These are phyloP conservation scores for Hydropsyche betteni DNA, from an alignment of 2,888 invertebrate genomes.

Conservation along the genomic window DNA sequence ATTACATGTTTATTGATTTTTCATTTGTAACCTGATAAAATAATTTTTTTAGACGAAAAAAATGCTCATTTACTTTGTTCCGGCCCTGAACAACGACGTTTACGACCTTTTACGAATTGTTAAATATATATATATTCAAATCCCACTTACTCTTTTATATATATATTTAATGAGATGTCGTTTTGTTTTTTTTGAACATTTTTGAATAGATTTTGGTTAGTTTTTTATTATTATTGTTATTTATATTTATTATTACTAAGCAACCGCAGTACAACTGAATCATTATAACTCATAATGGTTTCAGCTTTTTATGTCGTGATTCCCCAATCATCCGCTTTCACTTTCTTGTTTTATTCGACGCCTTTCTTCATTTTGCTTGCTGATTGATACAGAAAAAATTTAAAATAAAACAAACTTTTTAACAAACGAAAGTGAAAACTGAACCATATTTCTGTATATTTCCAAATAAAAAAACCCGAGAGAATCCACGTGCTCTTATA, in stretches of 20 bases:
- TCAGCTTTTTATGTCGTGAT: constrained; percentile 32
- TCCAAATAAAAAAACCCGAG: too few species aligned
- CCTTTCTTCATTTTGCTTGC: constrained; percentile 29
- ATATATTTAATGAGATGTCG: not conserved
- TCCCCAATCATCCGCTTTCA: constrained; percentile 26
- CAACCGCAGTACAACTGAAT: constrained; percentile 28
- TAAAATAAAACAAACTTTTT: not conserved
- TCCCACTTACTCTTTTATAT: not conserved
- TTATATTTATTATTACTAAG: constrained; percentile 21
- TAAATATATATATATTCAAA: not conserved
- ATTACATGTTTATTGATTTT: too few species aligned
- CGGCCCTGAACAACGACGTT: constrained; percentile 15
- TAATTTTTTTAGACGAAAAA: too few species aligned
- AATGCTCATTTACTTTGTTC: not conserved
- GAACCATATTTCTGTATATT: not conserved
- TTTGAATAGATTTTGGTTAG: not conserved
- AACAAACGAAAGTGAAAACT: not conserved
- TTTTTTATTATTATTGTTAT: constrained; percentile 27
- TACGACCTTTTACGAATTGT: not conserved
- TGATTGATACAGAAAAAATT: not conserved
- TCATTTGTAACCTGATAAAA: too few species aligned
- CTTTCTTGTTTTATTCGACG: constrained; percentile 32
- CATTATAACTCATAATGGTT: constrained; percentile 29
- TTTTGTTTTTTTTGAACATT: not conserved
- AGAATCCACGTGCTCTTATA: not conserved